Evolutionary conservation across 2,113 vertebrate species (phyloP), one percentile per base, ranked within the genome.

Genomic region (Plecturocebus donacophilus): DNA sequence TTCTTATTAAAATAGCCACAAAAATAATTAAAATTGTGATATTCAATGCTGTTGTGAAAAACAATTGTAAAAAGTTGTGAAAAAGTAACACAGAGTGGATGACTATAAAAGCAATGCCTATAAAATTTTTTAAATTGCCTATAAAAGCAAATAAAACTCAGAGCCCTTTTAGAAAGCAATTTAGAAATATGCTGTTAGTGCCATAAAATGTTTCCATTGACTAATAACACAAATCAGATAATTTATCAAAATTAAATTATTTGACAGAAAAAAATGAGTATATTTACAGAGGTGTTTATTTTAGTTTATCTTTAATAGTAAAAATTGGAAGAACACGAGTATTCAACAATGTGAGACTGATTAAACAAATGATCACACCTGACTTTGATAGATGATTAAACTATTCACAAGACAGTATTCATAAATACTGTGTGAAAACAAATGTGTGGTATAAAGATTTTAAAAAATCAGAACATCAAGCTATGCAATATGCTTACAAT

Each of bases 351-450:
- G 42, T 27, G 23, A 54, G 25, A 70, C 27, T 85, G 35, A 84
- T 68, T 86, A 88, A 91, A 77, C 35, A 66, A 38, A 21, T 84
- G 30, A 68, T 71, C 61, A 75, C 16, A 73, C 8, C 1, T 94
- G 27, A 88, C n/a, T 75, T 79, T 56, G 35, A 68, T 32, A 83
- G 87, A 64, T 64, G 4, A n/a, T 68, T 64, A 81, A 85, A 75
- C 66, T 73, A 35, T 71, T 83, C 47, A 71, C 5, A 80, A 91
- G 79, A 42, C 61, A 32, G 61, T 30, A 89, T 17, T 86, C 21
- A 61, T 45, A 47, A 94, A n/a, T 73, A 87, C 30, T 30, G 32
- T 79, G n/a, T 90, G 56, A 88, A 90, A 95, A 82, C 23, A 89
- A 56, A 68, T 38, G 3, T 52, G 10, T 40, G 5, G 4, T 27